Percentiles rank a stretch among this genome's conserved stretches.
These are phyloP conservation scores for Abramis brama DNA, from an alignment of 2,113 vertebrate genomes.

Conservation along the genomic window DNA sequence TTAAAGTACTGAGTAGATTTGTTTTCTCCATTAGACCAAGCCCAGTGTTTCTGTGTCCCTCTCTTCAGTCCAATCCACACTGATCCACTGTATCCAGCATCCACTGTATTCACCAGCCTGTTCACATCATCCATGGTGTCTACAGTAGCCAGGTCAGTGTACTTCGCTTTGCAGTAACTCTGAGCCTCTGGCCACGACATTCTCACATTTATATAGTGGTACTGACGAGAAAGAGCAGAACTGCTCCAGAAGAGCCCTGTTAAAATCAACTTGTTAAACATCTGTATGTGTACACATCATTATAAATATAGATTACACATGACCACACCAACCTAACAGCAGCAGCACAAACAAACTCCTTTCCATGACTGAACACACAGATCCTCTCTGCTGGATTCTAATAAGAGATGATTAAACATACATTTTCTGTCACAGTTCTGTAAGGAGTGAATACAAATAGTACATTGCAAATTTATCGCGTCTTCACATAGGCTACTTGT, in stretches of 20 bases:
- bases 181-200: constrained; percentile 47
- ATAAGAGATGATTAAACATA: neutral
- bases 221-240: neutral
- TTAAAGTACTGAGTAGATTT: neutral
- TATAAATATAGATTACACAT: neutral
- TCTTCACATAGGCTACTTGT: neutral
- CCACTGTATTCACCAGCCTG: constrained; percentile 4
- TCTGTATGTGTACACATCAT: too few species aligned
- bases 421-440: neutral
- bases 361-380: neutral
- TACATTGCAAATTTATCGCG: neutral
- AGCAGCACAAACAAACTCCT: neutral
- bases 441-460: neutral
- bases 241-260: neutral
- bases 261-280: neutral
- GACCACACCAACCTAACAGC: neutral
- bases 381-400: neutral
- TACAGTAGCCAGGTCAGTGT: constrained; percentile 42
- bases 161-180: constrained; percentile 39
- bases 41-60: neutral
- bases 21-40: constrained; percentile 33
- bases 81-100: constrained; percentile 23
- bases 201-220: constrained; percentile 12
- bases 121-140: constrained; percentile 2
- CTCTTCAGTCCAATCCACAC: constrained; percentile 51